A percentile compares a stretch with the other conserved stretches of the same genome.
phyloP scores from a whole-genome alignment of 2,888 invertebrate species.

The Cotesia congregata region DNA sequence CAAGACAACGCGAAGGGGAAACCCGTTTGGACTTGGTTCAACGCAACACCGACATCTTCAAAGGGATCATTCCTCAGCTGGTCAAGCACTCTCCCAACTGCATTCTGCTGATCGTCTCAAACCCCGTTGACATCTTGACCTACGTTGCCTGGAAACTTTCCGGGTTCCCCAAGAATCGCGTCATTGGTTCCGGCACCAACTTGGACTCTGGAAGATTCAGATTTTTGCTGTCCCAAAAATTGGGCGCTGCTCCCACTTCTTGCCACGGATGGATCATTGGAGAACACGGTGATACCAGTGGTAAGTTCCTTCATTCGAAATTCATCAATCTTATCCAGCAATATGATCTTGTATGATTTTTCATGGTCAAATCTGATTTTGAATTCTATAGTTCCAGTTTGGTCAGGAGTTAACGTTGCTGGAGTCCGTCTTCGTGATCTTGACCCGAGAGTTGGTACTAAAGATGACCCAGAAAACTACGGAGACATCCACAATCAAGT shows the following conservation, averaged over 20 bases:
- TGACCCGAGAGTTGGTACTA: constrained; percentile 81
- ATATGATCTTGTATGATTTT: background rate
- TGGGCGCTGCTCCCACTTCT: constrained; percentile 86
- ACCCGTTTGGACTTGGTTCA: constrained; percentile 89
- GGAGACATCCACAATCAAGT: constrained; percentile 84
- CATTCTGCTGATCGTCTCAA: constrained; percentile 88
- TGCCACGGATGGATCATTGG: constrained; percentile 95
- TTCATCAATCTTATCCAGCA: too few relatives aligned
- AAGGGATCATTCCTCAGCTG: constrained; percentile 86
- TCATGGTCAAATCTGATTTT: constrained; percentile 11
- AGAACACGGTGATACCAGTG: constrained; percentile 93
- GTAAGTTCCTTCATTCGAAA: constrained; percentile 66
- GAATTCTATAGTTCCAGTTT: constrained; percentile 81
- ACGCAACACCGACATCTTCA: constrained; percentile 90
- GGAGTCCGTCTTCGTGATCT: constrained; percentile 87
- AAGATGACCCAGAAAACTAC: constrained; percentile 85
- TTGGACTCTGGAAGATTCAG: constrained; percentile 93
- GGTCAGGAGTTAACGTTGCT: constrained; percentile 94
- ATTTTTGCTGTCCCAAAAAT: constrained; percentile 86
- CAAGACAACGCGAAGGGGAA: constrained; percentile 91
- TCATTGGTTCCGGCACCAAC: constrained; percentile 94
- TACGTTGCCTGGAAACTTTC: constrained; percentile 96
- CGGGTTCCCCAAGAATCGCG: constrained; percentile 87
- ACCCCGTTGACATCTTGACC: constrained; percentile 93
- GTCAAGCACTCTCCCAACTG: constrained; percentile 89